phyloP scores from a whole-genome alignment of 2,888 invertebrate genomes.

The Caenorhabditis imperialis region DNA sequence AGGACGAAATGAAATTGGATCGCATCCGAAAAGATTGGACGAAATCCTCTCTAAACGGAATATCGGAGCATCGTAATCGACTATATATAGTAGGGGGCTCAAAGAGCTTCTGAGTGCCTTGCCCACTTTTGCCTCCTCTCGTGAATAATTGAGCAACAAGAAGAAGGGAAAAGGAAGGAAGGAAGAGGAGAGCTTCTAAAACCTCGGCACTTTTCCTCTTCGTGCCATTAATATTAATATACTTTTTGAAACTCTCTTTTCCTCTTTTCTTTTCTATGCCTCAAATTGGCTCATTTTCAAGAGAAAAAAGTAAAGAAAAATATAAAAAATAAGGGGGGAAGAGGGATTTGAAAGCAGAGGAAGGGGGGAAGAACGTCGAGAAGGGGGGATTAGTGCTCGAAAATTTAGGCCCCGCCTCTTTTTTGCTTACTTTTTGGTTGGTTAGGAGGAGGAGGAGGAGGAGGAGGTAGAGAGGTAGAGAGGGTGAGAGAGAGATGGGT shows the following conservation, averaged over 20 bases:
- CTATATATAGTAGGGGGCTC: no score
- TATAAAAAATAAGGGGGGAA: slow-evolving; percentile 2
- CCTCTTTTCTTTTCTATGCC: not conserved
- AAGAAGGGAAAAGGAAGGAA: slow-evolving; percentile 1
- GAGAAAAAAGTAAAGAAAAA: not conserved
- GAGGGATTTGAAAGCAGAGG: slow-evolving; percentile 2
- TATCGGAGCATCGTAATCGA: no score
- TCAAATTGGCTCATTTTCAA: not conserved
- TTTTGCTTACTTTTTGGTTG: slow-evolving; percentile 5
- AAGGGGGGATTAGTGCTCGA: not conserved
- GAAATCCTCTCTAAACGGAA: no score
- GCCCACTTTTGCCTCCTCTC: slow-evolving; percentile 37
- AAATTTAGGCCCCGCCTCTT: no score
- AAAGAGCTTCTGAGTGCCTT: slow-evolving; percentile 18
- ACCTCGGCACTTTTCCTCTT: slow-evolving; percentile 5
- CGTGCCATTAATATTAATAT: slow-evolving; percentile 47
- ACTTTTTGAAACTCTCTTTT: not conserved
- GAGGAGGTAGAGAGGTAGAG: not conserved
- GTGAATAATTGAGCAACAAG: slow-evolving; percentile 54
- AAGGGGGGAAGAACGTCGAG: slow-evolving; percentile 4
- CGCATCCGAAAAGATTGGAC: no score
- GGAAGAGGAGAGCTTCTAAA: slow-evolving; percentile 5
- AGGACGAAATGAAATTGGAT: no score
- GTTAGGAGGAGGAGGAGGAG: slow-evolving; percentile 18
- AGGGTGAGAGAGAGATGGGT: not conserved